Conservation (phyloP, 2,888 invertebrate genomes). For the Lochmaea crataegi region DNA sequence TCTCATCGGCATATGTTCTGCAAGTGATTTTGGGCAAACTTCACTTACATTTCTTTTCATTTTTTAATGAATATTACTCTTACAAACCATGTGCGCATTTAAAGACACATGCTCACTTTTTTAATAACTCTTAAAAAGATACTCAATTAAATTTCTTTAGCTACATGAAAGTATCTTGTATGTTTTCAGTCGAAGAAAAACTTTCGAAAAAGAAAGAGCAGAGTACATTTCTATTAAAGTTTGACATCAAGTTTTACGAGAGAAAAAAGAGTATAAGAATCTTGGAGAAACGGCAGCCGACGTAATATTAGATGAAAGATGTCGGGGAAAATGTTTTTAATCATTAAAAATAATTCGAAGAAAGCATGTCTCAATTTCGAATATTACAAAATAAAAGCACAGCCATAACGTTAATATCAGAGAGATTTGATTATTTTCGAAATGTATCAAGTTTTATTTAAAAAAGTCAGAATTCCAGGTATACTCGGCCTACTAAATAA, state of each 20-base stretch:
- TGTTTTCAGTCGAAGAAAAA: neutral
- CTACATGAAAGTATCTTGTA: neutral
- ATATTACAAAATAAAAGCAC: slow-evolving; percentile 13
- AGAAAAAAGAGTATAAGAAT: neutral
- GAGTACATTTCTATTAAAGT: neutral
- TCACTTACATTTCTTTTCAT: neutral
- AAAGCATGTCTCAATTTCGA: slow-evolving; percentile 2
- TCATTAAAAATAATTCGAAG: slow-evolving; percentile 16
- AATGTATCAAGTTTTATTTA: too few species aligned
- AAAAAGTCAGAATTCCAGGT: too few species aligned
- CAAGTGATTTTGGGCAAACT: too few species aligned
- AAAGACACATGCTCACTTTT: neutral
- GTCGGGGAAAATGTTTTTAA: neutral
- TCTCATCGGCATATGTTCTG: too few species aligned
- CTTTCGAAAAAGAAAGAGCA: neutral
- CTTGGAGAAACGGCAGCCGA: neutral
- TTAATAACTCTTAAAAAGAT: neutral
- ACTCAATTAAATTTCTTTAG: neutral
- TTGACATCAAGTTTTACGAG: slow-evolving; percentile 1
- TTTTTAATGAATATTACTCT: neutral
- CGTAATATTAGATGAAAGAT: neutral
- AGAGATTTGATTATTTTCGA: too few species aligned
- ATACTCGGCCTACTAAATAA: too few species aligned
- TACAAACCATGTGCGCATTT: neutral
- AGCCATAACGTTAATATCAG: neutral